phyloP scores from a whole-genome alignment of 2,797 vertebrate genomes.

The Manis javanica region DNA sequence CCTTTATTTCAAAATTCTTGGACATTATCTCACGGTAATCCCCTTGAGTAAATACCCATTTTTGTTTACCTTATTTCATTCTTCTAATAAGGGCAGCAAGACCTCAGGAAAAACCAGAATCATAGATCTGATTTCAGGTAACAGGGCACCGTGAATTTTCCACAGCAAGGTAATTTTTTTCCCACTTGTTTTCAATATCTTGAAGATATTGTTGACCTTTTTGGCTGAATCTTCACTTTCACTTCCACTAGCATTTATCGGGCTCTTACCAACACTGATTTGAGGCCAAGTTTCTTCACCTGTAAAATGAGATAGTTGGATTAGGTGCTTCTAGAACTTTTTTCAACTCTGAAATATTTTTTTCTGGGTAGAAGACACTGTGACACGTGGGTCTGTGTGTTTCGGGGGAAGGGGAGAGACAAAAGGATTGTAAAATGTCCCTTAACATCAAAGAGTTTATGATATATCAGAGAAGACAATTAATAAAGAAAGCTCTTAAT shows the following conservation, averaged over 20 bases:
- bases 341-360: neutral
- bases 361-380: neutral
- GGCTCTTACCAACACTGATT: neutral
- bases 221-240: neutral
- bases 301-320: neutral
- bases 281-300: neutral
- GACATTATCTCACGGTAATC: neutral
- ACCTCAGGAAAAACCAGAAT: neutral
- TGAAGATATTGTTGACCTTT: neutral
- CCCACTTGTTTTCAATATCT: neutral
- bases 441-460: neutral
- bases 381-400: neutral
- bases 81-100: neutral
- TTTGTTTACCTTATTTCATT: constrained; percentile 29
- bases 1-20: constrained; percentile 21
- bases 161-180: neutral
- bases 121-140: neutral
- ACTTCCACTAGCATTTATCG: neutral
- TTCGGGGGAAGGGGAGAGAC: neutral
- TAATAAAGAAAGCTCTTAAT: neutral
- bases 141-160: neutral
- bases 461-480: neutral
- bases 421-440: neutral
- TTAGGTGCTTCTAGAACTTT: neutral
- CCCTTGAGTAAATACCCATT: neutral